Base-by-base conservation (phyloP, 2,113 vertebrate species). In the Malurus alboscapulatus region DNA sequence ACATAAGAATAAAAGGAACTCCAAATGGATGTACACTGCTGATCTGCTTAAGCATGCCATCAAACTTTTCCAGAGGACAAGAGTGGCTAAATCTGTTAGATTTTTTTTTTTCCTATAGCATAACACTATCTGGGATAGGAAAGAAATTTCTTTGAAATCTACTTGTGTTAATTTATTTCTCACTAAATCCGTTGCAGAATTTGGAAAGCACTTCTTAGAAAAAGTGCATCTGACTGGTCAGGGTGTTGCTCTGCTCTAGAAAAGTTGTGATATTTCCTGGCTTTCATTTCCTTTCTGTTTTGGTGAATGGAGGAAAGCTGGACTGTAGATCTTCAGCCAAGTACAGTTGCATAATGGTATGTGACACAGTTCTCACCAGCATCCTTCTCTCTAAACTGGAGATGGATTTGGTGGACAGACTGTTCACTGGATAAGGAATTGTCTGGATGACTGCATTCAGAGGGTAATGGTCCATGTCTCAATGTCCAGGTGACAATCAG, bases 361-460 rank as follows among this genome's bases (percentile, higher is more conserved):
- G 25, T 66, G 42, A 62, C 19, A 9, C 0, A 0, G 30, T 45
- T 10, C 6, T 12, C 24, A 6, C 21, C 36, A 82, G 25, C 32
- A 66, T 69, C 24, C 42, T 77, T 66, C 16, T 84, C 12, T 66
- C 21, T 48, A 7, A 17, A 10, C 0, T 66, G 38, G 24, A 22
- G 3, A 19, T 1, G 8, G 27, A 59, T 74, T 57, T 74, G 26
- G 24, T 61, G n/a, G 30, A 2, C 48, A 24, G 17, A 18, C 22
- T 77, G 2, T 57, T 69, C 0, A 6, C 8, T 61, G 26, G 42
- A 14, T 61, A 24, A 81, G 26, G 40, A 69, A 12, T 61, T 73
- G 42, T 19, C 38, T 76, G n/a, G 38, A 50, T 71, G 40, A 12
- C 32, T 4, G 1, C 17, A 40, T 76, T 29, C 32, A 55, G 12